Evolutionary conservation across 2,888 invertebrate genomes (phyloP).

Genomic region (Limnephilus rhombicus): DNA sequence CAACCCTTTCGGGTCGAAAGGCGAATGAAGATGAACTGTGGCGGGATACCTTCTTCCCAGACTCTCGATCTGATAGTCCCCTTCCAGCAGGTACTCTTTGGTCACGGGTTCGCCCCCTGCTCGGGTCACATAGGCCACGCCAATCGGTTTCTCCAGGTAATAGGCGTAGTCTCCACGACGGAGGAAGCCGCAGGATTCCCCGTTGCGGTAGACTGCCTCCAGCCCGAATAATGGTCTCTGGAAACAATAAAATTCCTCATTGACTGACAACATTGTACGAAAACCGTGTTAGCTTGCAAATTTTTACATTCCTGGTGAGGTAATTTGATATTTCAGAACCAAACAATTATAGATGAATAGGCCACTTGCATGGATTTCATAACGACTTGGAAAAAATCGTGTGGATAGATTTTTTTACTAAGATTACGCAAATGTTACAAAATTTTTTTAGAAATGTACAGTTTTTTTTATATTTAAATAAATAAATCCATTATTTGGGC

Average conservation of each 20-base stretch:
- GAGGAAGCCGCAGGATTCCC: slow-evolving; percentile 86
- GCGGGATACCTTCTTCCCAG: slow-evolving; percentile 87
- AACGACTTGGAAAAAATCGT: no score
- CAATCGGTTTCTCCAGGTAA: slow-evolving; percentile 77
- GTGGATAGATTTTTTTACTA: no score
- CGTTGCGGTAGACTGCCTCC: slow-evolving; percentile 90
- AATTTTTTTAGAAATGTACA: no score
- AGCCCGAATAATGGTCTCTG: slow-evolving; percentile 89
- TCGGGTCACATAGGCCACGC: slow-evolving; percentile 78
- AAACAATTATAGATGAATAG: no score
- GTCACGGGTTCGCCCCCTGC: slow-evolving; percentile 81
- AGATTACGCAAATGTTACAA: no score
- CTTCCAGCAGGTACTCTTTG: slow-evolving; percentile 82
- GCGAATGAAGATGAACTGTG: slow-evolving; percentile 83
- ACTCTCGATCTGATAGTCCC: slow-evolving; percentile 88
- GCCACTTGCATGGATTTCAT: no score
- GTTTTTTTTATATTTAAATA: no score
- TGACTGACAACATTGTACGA: neutral
- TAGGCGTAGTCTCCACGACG: slow-evolving; percentile 89
- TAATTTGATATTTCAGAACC: no score
- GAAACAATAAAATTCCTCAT: neutral
- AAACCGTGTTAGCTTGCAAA: no score
- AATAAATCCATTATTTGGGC: no score
- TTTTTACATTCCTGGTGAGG: no score
- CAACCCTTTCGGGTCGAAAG: slow-evolving; percentile 89